Conservation (phyloP, 30 jellyfish, hydroid and myxozoan species). For the Aurelia aurita region DNA sequence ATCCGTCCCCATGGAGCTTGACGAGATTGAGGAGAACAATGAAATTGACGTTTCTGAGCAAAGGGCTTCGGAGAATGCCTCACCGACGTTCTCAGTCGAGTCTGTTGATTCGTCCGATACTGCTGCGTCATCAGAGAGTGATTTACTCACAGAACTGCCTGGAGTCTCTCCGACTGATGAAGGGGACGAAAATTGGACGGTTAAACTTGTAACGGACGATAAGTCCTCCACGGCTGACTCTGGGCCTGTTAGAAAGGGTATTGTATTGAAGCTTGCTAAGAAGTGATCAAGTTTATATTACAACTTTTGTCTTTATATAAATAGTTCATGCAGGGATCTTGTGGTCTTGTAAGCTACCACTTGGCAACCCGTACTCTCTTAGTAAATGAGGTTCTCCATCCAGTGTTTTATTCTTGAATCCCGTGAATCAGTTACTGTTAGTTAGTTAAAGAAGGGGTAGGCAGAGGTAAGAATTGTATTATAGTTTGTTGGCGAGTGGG, state of each 20-base stretch:
- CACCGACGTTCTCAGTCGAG: slow-evolving; percentile 1
- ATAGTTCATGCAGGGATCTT: no score
- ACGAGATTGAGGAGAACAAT: background rate
- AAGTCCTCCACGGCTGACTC: slow-evolving; percentile 59
- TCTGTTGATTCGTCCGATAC: background rate
- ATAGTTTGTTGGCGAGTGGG: no score
- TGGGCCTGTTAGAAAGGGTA: slow-evolving; percentile 88
- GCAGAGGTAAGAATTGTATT: no score
- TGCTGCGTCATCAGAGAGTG: slow-evolving; percentile 37
- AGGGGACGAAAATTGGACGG: slow-evolving; percentile 91
- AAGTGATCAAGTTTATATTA: slow-evolving; percentile 46
- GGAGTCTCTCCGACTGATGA: slow-evolving; percentile 29
- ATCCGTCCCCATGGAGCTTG: background rate
- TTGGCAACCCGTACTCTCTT: no score
- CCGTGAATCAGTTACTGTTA: no score
- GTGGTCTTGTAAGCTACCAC: no score
- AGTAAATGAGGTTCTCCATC: no score
- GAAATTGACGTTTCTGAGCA: background rate
- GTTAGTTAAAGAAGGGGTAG: no score
- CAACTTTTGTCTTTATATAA: background rate
- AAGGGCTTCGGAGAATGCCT: background rate
- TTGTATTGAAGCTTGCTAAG: slow-evolving; percentile 97
- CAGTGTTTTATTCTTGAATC: no score
- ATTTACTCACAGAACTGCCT: slow-evolving; percentile 31
- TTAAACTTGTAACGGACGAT: slow-evolving; percentile 63